A percentile compares a stretch with the other conserved stretches of the same genome.
These are phyloP conservation scores for Liolophura sinensis DNA, from an alignment of 1,140 invertebrate species.

Conservation along the genomic window DNA sequence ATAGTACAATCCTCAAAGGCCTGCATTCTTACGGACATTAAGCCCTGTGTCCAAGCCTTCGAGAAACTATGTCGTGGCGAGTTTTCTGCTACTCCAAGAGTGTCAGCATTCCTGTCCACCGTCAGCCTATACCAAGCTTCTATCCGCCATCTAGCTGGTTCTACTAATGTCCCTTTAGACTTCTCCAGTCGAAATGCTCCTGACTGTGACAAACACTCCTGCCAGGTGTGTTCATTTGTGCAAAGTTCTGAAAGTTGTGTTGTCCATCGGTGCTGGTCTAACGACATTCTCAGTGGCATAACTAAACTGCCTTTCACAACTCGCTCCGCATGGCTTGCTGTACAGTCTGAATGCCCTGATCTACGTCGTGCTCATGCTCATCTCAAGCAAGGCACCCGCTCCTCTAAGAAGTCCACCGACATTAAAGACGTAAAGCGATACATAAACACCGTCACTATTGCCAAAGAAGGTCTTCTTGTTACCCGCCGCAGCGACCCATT, in stretches of 20 bases:
- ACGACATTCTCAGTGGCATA: too few relatives aligned
- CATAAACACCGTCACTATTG: too few relatives aligned
- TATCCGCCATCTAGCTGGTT: conserved; percentile 20
- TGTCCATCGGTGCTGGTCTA: too few relatives aligned
- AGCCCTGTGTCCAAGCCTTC: conserved; percentile 23
- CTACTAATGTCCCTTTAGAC: conserved; percentile 18
- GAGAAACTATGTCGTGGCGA: conserved; percentile 25
- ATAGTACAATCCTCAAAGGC: conserved; percentile 9
- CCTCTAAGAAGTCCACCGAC: too few relatives aligned
- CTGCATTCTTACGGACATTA: too few relatives aligned
- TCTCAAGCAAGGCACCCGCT: too few relatives aligned
- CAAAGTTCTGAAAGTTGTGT: conserved; percentile 5
- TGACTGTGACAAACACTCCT: conserved; percentile 5
- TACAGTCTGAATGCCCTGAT: conserved; percentile 20
- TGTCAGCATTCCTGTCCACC: conserved; percentile 20
- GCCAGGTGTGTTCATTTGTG: conserved; percentile 15
- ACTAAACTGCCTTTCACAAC: conserved; percentile 16
- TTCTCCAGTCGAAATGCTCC: conserved; percentile 26
- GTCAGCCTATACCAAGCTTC: conserved; percentile 20
- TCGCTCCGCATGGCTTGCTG: conserved; percentile 15
- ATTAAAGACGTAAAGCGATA: too few relatives aligned
- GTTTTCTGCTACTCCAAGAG: conserved; percentile 21
- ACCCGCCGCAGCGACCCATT: too few relatives aligned
- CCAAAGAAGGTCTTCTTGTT: too few relatives aligned
- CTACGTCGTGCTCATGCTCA: too few relatives aligned